phyloP scores from a whole-genome alignment of 2,888 invertebrate species.

The Synergus laeviventris region DNA sequence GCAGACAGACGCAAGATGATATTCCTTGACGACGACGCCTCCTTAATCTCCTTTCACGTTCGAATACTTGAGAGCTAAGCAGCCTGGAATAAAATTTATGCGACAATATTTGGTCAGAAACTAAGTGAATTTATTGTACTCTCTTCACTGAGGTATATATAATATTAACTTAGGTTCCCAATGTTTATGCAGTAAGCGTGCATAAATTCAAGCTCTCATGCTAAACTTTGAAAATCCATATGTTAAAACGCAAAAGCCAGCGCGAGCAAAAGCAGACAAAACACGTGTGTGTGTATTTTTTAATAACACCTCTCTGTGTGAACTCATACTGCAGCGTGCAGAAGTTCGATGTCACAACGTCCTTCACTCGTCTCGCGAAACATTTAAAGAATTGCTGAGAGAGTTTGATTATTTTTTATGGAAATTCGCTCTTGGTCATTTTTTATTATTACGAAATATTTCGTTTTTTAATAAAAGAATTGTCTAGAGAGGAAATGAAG shows the following conservation, averaged over 20 bases:
- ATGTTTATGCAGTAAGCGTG: conserved; percentile 11
- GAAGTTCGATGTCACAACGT: conserved; percentile 49
- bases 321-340: conserved; percentile 30
- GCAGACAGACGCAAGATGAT: background rate
- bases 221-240: background rate
- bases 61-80: background rate
- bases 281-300: conserved; percentile 32
- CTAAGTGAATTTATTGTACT: background rate
- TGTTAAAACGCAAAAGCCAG: conserved; percentile 27
- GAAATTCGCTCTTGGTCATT: background rate
- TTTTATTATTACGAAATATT: background rate
- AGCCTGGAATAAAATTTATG: background rate
- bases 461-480: background rate
- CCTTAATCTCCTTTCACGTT: background rate
- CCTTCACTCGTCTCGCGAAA: conserved; percentile 41
- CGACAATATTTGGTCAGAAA: background rate
- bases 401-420: background rate
- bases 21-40: background rate
- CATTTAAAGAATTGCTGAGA: background rate
- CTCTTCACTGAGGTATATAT: background rate
- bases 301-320: background rate
- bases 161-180: background rate
- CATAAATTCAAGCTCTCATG: conserved; percentile 9
- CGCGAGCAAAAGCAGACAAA: conserved; percentile 31
- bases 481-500: too few species aligned